Percentiles rank a stretch among this genome's conserved stretches.
These are phyloP conservation scores for Scaptodrosophila latifasciaeformis DNA, from an alignment of 2,888 invertebrate genomes.

Conservation along the genomic window DNA sequence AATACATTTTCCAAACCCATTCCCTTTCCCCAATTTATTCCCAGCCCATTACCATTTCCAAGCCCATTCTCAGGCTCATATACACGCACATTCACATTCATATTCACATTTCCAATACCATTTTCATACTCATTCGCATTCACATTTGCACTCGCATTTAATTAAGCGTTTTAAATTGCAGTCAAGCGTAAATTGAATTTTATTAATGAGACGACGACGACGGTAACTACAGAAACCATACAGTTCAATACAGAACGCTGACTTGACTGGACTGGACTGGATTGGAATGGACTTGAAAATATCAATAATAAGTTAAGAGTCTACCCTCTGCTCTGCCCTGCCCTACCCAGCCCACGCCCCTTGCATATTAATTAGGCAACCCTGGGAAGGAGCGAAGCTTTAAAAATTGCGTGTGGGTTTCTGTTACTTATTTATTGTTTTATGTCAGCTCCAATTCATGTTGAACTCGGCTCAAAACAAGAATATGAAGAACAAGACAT, in stretches of 20 bases:
- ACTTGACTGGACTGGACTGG: too few relatives aligned
- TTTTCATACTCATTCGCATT: slow-evolving; percentile 12
- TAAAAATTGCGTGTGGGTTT: background rate
- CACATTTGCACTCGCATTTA: slow-evolving; percentile 20
- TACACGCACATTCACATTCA: too few relatives aligned
- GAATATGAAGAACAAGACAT: too few relatives aligned
- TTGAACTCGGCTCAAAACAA: too few relatives aligned
- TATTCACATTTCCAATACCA: background rate
- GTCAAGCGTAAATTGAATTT: slow-evolving; percentile 7
- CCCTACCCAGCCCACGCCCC: slow-evolving; percentile 17
- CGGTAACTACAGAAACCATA: background rate
- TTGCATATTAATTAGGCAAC: slow-evolving; percentile 47
- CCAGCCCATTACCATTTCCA: too few relatives aligned
- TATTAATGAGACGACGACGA: slow-evolving; percentile 14
- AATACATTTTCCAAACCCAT: too few relatives aligned
- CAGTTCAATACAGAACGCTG: slow-evolving; percentile 8
- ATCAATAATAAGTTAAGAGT: slow-evolving; percentile 48
- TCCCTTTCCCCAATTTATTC: too few relatives aligned
- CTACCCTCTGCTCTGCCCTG: slow-evolving; percentile 10
- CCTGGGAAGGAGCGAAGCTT: slow-evolving; percentile 22
- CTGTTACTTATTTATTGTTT: background rate
- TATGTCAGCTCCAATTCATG: too few relatives aligned
- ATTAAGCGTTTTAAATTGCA: slow-evolving; percentile 37
- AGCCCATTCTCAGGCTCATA: too few relatives aligned
- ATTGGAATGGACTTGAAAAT: slow-evolving; percentile 7